Percentiles rank a stretch among this genome's conserved stretches.
Evolutionary conservation across 2,888 invertebrate species (phyloP).

Genomic region (Aphidius colemani): DNA sequence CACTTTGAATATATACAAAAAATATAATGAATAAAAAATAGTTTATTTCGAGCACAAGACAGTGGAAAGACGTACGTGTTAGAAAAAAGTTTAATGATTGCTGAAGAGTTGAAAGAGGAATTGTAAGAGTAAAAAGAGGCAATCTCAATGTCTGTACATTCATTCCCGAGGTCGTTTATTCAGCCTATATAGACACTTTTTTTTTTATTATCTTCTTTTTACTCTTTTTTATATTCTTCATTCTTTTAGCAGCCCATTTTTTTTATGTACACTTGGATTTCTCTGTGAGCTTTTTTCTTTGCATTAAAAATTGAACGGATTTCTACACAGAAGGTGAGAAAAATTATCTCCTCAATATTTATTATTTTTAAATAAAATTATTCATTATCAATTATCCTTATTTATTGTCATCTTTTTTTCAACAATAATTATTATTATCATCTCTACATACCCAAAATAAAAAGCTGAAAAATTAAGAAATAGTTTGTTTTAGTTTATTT

Average conservation of each 20-base stretch:
- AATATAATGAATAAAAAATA: no score
- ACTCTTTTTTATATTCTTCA: slow-evolving; percentile 4
- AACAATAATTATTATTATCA: no score
- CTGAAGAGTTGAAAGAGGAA: slow-evolving; percentile 11
- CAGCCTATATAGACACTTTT: slow-evolving; percentile 22
- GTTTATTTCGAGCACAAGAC: slow-evolving; percentile 36
- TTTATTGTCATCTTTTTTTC: no score
- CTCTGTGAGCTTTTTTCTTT: slow-evolving; percentile 10
- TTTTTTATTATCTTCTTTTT: slow-evolving; percentile 14
- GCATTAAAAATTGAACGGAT: slow-evolving; percentile 22
- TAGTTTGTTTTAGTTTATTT: no score
- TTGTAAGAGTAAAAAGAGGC: slow-evolving; percentile 36
- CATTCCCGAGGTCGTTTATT: slow-evolving; percentile 31
- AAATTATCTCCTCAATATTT: slow-evolving; percentile 3
- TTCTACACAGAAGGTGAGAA: slow-evolving; percentile 27
- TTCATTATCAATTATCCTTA: no score
- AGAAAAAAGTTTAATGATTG: slow-evolving; percentile 18
- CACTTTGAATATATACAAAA: no score
- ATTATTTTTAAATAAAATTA: not conserved
- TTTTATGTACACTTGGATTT: slow-evolving; percentile 1
- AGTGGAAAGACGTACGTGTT: slow-evolving; percentile 30
- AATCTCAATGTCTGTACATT: slow-evolving; percentile 36
- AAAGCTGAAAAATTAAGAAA: no score
- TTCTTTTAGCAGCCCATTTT: slow-evolving; percentile 7
- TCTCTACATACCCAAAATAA: no score